These are phyloP conservation scores for Pandemis heparana DNA, from an alignment of 2,888 invertebrate species.

Conservation along the genomic window DNA sequence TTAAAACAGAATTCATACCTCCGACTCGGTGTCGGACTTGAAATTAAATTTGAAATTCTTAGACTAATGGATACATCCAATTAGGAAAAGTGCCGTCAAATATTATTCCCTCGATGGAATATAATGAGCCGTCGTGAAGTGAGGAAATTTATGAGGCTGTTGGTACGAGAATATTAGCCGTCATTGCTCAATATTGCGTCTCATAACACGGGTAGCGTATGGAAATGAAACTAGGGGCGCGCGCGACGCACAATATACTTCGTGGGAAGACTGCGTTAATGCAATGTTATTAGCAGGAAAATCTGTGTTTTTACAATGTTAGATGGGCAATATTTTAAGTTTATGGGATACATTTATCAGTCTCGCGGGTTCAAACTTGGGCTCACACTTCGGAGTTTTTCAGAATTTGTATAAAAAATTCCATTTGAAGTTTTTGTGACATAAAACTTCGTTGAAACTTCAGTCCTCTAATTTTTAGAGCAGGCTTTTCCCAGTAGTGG, in stretches of 20 bases:
- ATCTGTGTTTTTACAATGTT: neutral
- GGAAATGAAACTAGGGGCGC: conserved; percentile 48
- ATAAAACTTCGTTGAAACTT: no score
- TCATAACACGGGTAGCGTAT: conserved; percentile 54
- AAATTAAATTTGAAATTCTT: conserved; percentile 52
- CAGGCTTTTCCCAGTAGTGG: no score
- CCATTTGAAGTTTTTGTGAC: no score
- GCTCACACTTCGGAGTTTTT: no score
- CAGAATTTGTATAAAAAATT: no score
- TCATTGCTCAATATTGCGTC: conserved; percentile 58
- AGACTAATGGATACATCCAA: conserved; percentile 53
- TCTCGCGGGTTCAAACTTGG: no score
- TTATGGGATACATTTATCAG: neutral
- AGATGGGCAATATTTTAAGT: neutral
- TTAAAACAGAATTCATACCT: conserved; percentile 30
- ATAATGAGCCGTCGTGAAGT: conserved; percentile 49
- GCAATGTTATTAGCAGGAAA: conserved; percentile 13
- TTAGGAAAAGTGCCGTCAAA: conserved; percentile 54
- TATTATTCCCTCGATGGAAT: conserved; percentile 53
- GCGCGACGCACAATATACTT: conserved; percentile 30
- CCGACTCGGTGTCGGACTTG: conserved; percentile 39
- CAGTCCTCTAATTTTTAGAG: no score
- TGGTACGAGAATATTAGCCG: conserved; percentile 51
- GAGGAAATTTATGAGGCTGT: conserved; percentile 33
- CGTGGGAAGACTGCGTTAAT: conserved; percentile 25